A percentile compares a stretch with the other conserved stretches of the same genome.
Conservation (phyloP, 2,888 invertebrate species). For the Tribolium freemani region DNA sequence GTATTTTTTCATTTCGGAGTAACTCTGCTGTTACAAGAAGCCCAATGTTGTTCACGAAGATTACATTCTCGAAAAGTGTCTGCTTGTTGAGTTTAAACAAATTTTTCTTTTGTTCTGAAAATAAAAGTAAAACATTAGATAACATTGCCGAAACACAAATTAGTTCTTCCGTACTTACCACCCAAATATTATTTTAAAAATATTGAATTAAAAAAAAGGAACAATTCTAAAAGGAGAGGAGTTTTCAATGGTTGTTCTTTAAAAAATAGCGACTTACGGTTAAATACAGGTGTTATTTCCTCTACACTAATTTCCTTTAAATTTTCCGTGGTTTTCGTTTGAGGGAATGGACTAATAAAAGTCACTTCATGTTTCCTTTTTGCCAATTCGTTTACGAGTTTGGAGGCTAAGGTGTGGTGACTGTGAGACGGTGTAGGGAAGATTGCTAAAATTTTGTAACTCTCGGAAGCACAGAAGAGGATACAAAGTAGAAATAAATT, state of each 20-base stretch:
- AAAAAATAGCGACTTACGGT: not conserved
- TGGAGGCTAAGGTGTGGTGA: conserved; percentile 56
- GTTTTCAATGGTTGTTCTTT: not conserved
- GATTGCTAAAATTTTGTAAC: conserved; percentile 31
- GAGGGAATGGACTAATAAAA: conserved; percentile 57
- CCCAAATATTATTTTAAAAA: not conserved
- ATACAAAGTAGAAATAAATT: not conserved
- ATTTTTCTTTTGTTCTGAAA: conserved; percentile 11
- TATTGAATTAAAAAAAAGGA: too few species aligned
- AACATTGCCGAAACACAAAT: not conserved
- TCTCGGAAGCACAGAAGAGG: not conserved
- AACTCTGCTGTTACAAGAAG: conserved; percentile 32
- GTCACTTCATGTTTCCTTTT: conserved; percentile 67
- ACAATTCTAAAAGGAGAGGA: not conserved
- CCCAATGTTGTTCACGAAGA: conserved; percentile 45
- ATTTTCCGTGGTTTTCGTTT: conserved; percentile 47
- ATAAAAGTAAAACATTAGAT: not conserved
- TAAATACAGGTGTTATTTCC: not conserved
- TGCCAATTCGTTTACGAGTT: conserved; percentile 57
- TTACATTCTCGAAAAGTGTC: not conserved
- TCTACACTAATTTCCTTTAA: conserved; percentile 34
- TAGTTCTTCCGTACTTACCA: not conserved
- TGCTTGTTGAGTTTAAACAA: not conserved
- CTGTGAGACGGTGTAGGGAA: conserved; percentile 50
- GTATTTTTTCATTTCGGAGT: conserved; percentile 63